phyloP scores from a whole-genome alignment of 2,888 invertebrate genomes.

The Plebejus melissa region DNA sequence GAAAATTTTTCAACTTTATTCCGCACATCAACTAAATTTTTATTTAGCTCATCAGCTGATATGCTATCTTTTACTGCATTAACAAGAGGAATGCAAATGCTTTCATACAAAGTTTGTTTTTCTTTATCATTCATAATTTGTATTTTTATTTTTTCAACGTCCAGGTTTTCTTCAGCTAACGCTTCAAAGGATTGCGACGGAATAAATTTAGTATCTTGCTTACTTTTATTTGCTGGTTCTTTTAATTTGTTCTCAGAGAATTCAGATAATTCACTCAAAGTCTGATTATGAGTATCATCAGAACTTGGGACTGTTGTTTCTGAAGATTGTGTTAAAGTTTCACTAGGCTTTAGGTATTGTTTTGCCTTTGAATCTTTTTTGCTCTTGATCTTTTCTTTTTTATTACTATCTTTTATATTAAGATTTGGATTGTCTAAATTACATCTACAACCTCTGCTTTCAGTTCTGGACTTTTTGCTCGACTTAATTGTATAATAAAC shows the following conservation, averaged over 20 bases:
- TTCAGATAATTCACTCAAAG: conserved; percentile 59
- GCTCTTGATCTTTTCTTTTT: conserved; percentile 46
- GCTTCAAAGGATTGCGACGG: conserved; percentile 64
- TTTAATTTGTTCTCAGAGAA: conserved; percentile 53
- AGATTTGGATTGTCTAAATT: conserved; percentile 26
- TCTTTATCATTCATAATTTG: conserved; percentile 66
- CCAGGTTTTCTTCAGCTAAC: conserved; percentile 53
- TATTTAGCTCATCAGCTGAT: conserved; percentile 41
- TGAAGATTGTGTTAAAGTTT: conserved; percentile 50
- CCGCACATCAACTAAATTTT: conserved; percentile 47
- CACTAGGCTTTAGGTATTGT: conserved; percentile 47
- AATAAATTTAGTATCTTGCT: conserved; percentile 44
- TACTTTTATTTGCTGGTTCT: conserved; percentile 40
- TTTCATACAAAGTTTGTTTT: conserved; percentile 55
- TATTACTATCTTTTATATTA: conserved; percentile 40
- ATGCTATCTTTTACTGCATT: conserved; percentile 58
- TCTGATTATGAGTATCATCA: conserved; percentile 61
- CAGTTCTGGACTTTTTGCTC: conserved; percentile 47
- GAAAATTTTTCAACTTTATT: conserved; percentile 45
- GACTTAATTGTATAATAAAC: conserved; percentile 60
- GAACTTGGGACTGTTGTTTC: conserved; percentile 48
- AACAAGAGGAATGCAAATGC: conserved; percentile 56
- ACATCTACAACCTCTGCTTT: conserved; percentile 37
- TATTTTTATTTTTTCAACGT: conserved; percentile 59
- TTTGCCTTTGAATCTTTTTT: conserved; percentile 47